A percentile compares a stretch with the other conserved stretches of the same genome.
These are phyloP conservation scores for Laticauda colubrina DNA, from an alignment of 2,113 vertebrate species.

Conservation along the genomic window DNA sequence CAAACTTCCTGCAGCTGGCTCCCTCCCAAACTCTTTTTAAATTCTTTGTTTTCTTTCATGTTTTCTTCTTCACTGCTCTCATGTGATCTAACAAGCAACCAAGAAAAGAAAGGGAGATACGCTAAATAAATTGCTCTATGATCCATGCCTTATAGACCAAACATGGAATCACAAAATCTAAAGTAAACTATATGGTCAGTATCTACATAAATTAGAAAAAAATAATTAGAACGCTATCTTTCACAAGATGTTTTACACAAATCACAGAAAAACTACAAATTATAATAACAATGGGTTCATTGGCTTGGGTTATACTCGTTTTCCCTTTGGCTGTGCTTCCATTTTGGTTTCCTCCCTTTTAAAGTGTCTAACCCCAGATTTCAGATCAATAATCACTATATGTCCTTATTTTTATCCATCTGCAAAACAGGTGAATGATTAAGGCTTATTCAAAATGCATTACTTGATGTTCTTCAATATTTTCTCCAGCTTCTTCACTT, in stretches of 20 bases:
- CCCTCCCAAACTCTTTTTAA: conserved; percentile 4
- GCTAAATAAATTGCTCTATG: not conserved
- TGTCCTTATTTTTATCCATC: not conserved
- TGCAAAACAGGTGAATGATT: not conserved
- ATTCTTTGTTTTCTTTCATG: conserved; percentile 48
- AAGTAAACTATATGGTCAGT: not conserved
- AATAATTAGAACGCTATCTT: too few species aligned
- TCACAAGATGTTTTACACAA: not conserved
- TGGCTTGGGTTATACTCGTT: not conserved
- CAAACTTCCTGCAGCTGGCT: conserved; percentile 51
- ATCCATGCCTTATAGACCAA: not conserved
- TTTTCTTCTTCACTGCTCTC: conserved; percentile 40
- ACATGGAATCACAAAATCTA: not conserved
- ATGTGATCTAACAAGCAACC: conserved; percentile 49
- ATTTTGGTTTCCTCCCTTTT: not conserved
- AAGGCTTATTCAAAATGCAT: conserved; percentile 40
- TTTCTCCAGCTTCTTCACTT: conserved; percentile 78
- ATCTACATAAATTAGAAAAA: not conserved
- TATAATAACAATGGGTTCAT: not conserved
- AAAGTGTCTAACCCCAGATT: not conserved
- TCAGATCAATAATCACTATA: not conserved
- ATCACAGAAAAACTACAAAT: not conserved
- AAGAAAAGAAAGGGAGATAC: not conserved
- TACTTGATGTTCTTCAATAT: conserved; percentile 71
- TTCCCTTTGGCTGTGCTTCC: not conserved